Evolutionary conservation across 2,113 vertebrate species (phyloP).

Genomic region (Pituophis catenifer): DNA sequence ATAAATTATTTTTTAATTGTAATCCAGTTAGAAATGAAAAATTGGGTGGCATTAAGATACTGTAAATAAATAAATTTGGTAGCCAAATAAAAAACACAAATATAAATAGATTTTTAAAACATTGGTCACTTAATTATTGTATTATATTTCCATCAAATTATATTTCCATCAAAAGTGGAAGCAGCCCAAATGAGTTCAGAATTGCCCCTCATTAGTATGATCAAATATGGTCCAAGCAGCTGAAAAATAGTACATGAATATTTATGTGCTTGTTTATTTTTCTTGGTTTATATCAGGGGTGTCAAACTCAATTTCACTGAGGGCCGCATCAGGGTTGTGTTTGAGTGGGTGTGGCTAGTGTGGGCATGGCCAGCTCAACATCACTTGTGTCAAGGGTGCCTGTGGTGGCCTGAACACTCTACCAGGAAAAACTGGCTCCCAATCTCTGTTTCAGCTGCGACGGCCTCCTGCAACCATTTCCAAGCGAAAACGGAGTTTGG

Average conservation of each 20-base stretch:
- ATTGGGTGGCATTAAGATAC: background rate
- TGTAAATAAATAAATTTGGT: background rate
- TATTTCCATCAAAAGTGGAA: background rate
- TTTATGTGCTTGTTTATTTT: background rate
- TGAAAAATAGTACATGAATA: background rate
- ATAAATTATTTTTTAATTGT: background rate
- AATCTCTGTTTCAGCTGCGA: too few species aligned
- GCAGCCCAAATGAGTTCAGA: background rate
- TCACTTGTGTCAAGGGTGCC: too few species aligned
- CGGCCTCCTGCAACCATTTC: too few species aligned
- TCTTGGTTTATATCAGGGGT: background rate
- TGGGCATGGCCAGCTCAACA: too few species aligned
- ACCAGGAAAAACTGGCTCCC: too few species aligned
- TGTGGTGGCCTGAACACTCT: too few species aligned
- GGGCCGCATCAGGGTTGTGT: too few species aligned
- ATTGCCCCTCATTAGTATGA: background rate
- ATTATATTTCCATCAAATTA: background rate
- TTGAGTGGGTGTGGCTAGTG: too few species aligned
- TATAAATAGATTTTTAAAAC: background rate
- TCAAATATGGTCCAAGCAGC: background rate
- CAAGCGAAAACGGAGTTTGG: too few species aligned
- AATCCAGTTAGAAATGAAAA: background rate
- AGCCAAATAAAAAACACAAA: background rate
- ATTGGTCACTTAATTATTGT: background rate
- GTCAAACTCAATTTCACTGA: too few species aligned